These are phyloP conservation scores for Torymus auratus DNA, from an alignment of 2,888 invertebrate species.

Conservation along the genomic window DNA sequence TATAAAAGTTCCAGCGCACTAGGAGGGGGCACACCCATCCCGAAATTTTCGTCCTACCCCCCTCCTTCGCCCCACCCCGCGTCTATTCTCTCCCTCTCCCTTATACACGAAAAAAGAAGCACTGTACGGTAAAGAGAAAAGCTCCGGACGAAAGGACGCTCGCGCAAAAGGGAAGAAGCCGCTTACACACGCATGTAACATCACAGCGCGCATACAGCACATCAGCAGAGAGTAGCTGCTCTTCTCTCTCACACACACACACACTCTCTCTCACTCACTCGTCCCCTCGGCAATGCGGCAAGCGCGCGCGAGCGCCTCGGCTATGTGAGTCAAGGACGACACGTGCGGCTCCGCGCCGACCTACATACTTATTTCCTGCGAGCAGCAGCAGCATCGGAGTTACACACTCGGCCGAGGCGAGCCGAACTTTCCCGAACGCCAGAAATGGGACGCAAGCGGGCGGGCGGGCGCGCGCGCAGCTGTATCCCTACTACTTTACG, in stretches of 20 bases:
- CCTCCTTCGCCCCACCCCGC: no score
- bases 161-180: no score
- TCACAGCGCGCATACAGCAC: no score
- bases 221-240: background rate
- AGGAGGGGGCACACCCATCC: no score
- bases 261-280: constrained; percentile 23
- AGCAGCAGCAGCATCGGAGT: constrained; percentile 1
- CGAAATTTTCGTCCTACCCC: no score
- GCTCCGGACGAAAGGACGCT: no score
- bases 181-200: no score
- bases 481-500: no score
- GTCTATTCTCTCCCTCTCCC: no score
- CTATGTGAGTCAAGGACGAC: constrained; percentile 77
- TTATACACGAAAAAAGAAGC: no score
- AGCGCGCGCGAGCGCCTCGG: constrained; percentile 33
- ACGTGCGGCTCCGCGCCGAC: constrained; percentile 76
- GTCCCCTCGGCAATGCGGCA: constrained; percentile 64
- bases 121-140: no score
- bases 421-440: constrained; percentile 72
- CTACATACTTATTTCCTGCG: constrained; percentile 72
- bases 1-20: no score
- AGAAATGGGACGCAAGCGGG: constrained; percentile 69
- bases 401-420: constrained; percentile 12
- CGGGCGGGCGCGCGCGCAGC: background rate
- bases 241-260: background rate